A percentile compares a stretch with the other conserved stretches of the same genome.
phyloP scores from a whole-genome alignment of 2,797 vertebrate genomes.

The Psittacula derbiana region DNA sequence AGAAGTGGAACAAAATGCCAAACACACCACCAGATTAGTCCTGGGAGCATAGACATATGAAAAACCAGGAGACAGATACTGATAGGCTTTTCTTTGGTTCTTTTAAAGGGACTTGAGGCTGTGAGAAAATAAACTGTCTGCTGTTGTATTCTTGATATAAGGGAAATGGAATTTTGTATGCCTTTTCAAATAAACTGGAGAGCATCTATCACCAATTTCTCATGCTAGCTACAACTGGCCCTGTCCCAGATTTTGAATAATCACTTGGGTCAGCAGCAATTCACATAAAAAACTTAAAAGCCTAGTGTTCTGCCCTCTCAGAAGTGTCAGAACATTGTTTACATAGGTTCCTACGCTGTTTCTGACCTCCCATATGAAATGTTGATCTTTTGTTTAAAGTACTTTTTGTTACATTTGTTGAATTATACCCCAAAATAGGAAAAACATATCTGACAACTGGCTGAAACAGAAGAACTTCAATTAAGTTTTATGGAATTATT shows the following conservation, averaged over 20 bases:
- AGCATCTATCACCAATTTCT: neutral
- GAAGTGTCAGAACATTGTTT: neutral
- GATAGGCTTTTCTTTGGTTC: neutral
- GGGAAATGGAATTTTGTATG: neutral
- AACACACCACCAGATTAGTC: neutral
- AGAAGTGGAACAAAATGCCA: neutral
- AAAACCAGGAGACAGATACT: neutral
- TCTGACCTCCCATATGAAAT: neutral
- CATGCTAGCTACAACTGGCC: neutral
- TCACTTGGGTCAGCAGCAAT: neutral
- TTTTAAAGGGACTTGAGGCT: neutral
- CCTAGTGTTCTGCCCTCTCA: neutral
- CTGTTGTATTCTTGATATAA: neutral
- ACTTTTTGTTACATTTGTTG: neutral
- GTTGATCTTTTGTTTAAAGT: neutral
- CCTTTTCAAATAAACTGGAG: conserved; percentile 1
- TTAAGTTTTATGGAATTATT: neutral
- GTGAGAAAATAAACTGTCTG: conserved; percentile 14
- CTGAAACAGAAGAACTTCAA: neutral
- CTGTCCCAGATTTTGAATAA: neutral
- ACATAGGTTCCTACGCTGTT: neutral
- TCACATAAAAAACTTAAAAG: neutral
- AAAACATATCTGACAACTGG: neutral
- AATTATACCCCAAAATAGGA: neutral
- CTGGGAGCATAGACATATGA: neutral